Evolutionary conservation across 2,888 invertebrate species (phyloP).

Genomic region (Meliscaeva auricollis): DNA sequence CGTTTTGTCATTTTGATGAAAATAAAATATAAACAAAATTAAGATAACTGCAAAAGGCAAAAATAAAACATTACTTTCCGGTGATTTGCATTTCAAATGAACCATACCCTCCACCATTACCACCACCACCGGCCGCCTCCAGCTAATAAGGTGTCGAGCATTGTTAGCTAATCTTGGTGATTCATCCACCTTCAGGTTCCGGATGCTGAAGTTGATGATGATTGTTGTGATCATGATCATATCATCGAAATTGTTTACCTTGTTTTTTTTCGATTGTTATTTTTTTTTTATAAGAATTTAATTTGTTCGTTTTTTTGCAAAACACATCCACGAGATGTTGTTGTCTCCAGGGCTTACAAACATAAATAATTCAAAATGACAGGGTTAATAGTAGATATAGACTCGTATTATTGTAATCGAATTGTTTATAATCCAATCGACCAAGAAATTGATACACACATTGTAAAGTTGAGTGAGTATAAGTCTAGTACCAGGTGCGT

Average conservation of each 20-base stretch:
- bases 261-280: slow-evolving; percentile 33
- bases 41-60: slow-evolving; percentile 23
- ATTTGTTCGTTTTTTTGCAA: slow-evolving; percentile 6
- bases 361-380: background rate
- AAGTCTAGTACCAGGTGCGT: slow-evolving; percentile 4
- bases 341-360: background rate
- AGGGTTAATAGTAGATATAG: background rate
- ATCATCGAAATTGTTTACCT: slow-evolving; percentile 42
- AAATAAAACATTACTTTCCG: slow-evolving; percentile 42
- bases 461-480: background rate
- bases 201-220: slow-evolving; percentile 29
- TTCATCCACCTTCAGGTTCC: slow-evolving; percentile 26
- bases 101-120: slow-evolving; percentile 27
- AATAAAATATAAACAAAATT: slow-evolving; percentile 16
- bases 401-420: slow-evolving; percentile 26
- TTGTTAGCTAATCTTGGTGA: slow-evolving; percentile 56
- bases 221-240: slow-evolving; percentile 24
- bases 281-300: slow-evolving; percentile 26
- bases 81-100: slow-evolving; percentile 56
- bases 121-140: background rate
- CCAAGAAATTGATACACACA: slow-evolving; percentile 5
- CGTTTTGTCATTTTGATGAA: slow-evolving; percentile 16
- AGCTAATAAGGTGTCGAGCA: slow-evolving; percentile 27
- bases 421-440: slow-evolving; percentile 41
- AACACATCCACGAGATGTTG: background rate